Percentiles rank a stretch among this genome's conserved stretches.
Evolutionary conservation across 2,797 vertebrate species (phyloP).

Genomic region (Anas bernieri): DNA sequence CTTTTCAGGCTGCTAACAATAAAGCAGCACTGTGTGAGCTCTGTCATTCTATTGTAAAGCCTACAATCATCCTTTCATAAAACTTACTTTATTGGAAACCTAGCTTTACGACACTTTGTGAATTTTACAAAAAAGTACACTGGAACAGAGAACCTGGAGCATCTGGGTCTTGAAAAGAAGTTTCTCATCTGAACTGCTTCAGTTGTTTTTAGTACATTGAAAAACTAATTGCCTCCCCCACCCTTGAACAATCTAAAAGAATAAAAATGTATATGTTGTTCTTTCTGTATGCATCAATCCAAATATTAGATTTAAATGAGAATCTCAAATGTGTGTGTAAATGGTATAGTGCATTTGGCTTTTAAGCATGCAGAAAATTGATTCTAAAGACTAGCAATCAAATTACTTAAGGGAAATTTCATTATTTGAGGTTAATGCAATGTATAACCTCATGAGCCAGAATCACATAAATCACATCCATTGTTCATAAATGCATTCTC

Average conservation of each 20-base stretch:
- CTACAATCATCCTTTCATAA: background rate
- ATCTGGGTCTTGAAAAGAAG: background rate
- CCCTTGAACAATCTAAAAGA: background rate
- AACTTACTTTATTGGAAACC: background rate
- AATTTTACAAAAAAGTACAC: background rate
- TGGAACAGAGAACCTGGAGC: background rate
- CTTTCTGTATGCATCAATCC: background rate
- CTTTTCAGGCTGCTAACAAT: background rate
- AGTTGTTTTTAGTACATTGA: background rate
- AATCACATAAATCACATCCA: background rate
- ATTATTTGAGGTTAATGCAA: background rate
- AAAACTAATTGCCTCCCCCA: background rate
- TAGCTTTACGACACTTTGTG: background rate
- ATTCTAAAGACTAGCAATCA: slow-evolving; percentile 6
- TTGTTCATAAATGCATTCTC: background rate
- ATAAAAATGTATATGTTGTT: background rate
- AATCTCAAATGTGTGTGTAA: background rate
- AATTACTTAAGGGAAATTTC: background rate
- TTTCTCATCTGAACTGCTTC: background rate
- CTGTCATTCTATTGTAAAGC: background rate
- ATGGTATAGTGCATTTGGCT: background rate
- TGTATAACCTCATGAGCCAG: background rate
- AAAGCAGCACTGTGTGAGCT: background rate
- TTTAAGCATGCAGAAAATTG: slow-evolving; percentile 4
- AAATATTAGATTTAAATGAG: background rate